These are phyloP conservation scores for Aldabrachelys gigantea DNA, from an alignment of 2,113 vertebrate species.

Conservation along the genomic window DNA sequence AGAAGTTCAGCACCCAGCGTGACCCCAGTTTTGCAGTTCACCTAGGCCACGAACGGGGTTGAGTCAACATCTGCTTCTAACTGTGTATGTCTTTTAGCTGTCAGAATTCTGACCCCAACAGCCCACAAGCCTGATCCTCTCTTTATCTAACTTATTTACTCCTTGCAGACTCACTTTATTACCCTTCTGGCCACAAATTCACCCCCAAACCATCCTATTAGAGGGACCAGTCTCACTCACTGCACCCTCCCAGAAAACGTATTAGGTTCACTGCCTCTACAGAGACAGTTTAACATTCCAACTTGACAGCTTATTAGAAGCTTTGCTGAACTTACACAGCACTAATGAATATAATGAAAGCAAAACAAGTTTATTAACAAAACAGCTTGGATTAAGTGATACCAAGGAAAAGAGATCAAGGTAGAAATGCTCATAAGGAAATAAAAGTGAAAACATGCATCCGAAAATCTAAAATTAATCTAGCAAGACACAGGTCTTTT, in stretches of 20 bases:
- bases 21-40: background rate
- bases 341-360: background rate
- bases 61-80: background rate
- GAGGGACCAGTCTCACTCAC: background rate
- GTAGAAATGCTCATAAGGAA: too few species aligned
- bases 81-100: background rate
- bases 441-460: too few species aligned
- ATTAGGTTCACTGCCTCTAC: background rate
- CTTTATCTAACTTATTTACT: background rate
- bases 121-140: background rate
- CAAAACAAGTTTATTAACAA: too few species aligned
- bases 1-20: background rate
- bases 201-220: too few species aligned
- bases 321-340: background rate
- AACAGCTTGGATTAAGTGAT: too few species aligned
- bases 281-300: background rate
- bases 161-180: background rate
- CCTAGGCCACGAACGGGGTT: background rate
- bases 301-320: background rate
- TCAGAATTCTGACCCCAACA: background rate
- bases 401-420: too few species aligned
- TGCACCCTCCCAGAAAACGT: background rate
- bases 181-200: background rate
- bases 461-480: background rate
- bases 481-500: background rate